These are phyloP conservation scores for Setipinna tenuifilis DNA, from an alignment of 2,797 vertebrate genomes.

Conservation along the genomic window DNA sequence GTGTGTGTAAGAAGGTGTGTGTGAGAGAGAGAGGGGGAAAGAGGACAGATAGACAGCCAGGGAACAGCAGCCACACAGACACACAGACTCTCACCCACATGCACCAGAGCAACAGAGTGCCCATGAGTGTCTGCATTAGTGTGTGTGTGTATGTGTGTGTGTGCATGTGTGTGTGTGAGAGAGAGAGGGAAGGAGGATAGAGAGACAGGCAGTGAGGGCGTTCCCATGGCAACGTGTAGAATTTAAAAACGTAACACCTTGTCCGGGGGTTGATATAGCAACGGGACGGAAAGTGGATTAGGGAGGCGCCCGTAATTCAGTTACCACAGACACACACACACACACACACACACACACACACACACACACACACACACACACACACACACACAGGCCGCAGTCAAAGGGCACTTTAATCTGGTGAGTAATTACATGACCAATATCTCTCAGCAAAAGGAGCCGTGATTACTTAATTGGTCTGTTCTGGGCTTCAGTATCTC, in stretches of 20 bases:
- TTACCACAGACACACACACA: constrained; percentile 47
- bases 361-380: too few relatives aligned
- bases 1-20: too few relatives aligned
- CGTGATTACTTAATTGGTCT: neutral
- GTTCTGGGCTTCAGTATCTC: neutral
- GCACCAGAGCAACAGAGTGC: too few relatives aligned
- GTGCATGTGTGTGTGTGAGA: too few relatives aligned
- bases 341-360: neutral
- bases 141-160: too few relatives aligned
- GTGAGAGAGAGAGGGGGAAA: too few relatives aligned
- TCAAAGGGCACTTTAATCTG: neutral
- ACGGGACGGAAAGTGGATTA: constrained; percentile 56
- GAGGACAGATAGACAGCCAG: too few relatives aligned
- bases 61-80: too few relatives aligned
- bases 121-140: too few relatives aligned
- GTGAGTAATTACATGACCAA: neutral
- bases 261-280: constrained; percentile 64
- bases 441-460: neutral
- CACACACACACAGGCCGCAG: neutral
- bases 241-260: constrained; percentile 61
- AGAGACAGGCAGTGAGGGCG: constrained; percentile 23
- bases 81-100: neutral
- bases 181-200: neutral
- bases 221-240: constrained; percentile 71
- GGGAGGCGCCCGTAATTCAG: constrained; percentile 11